Conservation (phyloP, 1,140 invertebrate species). For the Trachymyrmex cornetzi region DNA sequence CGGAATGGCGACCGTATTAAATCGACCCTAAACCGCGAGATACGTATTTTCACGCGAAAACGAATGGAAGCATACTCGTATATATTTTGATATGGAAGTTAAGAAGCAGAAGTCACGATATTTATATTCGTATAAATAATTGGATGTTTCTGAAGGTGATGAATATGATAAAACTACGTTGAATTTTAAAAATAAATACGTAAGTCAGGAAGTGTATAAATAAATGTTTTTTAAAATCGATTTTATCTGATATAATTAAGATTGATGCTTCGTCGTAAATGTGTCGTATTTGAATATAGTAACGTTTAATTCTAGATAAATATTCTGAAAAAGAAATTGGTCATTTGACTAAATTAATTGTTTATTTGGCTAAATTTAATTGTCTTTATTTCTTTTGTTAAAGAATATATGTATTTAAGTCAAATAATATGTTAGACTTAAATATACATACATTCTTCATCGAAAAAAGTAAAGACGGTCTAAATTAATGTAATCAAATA, state of each 20-base stretch:
- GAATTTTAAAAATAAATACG: background rate
- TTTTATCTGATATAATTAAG: background rate
- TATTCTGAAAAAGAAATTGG: too few species aligned
- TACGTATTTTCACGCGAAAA: background rate
- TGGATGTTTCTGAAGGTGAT: background rate
- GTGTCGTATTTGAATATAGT: too few species aligned
- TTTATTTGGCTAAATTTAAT: too few species aligned
- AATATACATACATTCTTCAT: too few species aligned
- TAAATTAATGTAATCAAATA: too few species aligned
- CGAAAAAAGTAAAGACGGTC: too few species aligned
- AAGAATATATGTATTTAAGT: too few species aligned
- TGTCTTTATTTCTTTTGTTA: too few species aligned
- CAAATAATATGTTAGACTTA: too few species aligned
- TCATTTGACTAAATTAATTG: too few species aligned
- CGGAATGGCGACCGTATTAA: background rate
- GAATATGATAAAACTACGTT: background rate
- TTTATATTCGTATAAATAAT: background rate
- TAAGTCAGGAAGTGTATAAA: background rate
- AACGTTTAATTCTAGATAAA: too few species aligned
- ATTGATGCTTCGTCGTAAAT: background rate
- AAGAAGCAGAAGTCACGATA: background rate
- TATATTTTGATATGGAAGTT: background rate
- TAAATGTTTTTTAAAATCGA: background rate
- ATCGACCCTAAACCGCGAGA: constrained; percentile 1
- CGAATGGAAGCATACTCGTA: background rate